A percentile compares a stretch with the other conserved stretches of the same genome.
These are phyloP conservation scores for Eremophila alpestris DNA, from an alignment of 2,797 vertebrate genomes.

Conservation along the genomic window DNA sequence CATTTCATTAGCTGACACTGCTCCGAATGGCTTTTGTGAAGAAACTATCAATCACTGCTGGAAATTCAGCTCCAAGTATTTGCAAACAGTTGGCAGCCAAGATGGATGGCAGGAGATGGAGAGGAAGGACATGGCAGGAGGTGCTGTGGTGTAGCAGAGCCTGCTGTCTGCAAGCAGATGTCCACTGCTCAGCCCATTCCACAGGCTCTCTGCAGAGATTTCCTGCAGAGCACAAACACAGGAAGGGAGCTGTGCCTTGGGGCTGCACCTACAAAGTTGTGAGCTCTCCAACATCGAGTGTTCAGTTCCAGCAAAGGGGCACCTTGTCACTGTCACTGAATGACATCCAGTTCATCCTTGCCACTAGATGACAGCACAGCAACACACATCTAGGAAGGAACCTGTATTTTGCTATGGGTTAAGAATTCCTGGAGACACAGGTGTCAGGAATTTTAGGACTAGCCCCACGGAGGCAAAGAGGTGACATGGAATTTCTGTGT, in stretches of 20 bases:
- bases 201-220: not conserved
- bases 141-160: not conserved
- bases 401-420: constrained; percentile 42
- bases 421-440: constrained; percentile 24
- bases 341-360: constrained; percentile 71
- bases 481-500: not conserved
- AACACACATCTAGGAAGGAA: constrained; percentile 58
- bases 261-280: not conserved
- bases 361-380: constrained; percentile 76
- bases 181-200: not conserved
- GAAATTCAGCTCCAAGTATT: constrained; percentile 51
- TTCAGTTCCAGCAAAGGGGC: not conserved
- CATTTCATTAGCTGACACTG: constrained; percentile 50
- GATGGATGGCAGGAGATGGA: not conserved
- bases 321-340: not conserved
- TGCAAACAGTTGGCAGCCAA: not conserved
- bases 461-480: not conserved
- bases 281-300: fast-evolving
- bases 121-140: not conserved
- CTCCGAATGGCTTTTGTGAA: constrained; percentile 23
- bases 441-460: not conserved
- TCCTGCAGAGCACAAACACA: not conserved
- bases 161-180: not conserved
- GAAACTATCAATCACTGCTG: constrained; percentile 50
- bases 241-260: not conserved